Percentiles rank a stretch among this genome's conserved stretches.
These are phyloP conservation scores for Kradibia gibbosae DNA, from an alignment of 1,140 invertebrate species.

Conservation along the genomic window DNA sequence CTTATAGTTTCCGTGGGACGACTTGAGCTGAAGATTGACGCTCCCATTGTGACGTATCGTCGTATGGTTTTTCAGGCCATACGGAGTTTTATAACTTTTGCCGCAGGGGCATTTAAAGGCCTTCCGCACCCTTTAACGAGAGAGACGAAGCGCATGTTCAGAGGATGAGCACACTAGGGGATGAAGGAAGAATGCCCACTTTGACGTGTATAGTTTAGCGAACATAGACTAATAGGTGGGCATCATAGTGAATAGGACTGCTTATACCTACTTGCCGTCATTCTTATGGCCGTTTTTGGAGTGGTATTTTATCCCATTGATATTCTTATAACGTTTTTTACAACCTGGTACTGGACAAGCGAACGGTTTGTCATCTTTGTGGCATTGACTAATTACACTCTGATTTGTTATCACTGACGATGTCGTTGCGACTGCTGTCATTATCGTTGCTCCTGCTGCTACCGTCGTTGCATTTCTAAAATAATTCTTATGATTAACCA, in stretches of 20 bases:
- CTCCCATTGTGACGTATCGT: constrained; percentile 74
- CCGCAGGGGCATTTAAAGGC: constrained; percentile 86
- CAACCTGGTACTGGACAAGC: constrained; percentile 88
- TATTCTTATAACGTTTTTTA: constrained; percentile 89
- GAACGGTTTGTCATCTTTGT: constrained; percentile 82
- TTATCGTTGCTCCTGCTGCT: too few relatives aligned
- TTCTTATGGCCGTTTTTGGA: constrained; percentile 89
- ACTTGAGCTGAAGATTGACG: constrained; percentile 47
- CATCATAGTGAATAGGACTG: too few relatives aligned
- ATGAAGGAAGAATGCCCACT: too few relatives aligned
- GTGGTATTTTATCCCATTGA: constrained; percentile 92
- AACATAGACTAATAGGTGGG: too few relatives aligned
- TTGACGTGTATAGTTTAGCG: too few relatives aligned
- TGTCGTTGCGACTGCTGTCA: too few relatives aligned
- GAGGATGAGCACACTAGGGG: background rate
- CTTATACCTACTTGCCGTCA: constrained; percentile 80
- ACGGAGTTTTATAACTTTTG: constrained; percentile 85
- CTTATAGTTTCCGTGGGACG: constrained; percentile 39
- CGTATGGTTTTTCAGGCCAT: constrained; percentile 83
- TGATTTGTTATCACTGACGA: too few relatives aligned
- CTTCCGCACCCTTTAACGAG: constrained; percentile 78
- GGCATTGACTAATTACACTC: constrained; percentile 56
- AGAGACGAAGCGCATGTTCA: constrained; percentile 43
- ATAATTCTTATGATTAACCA: constrained; percentile 50
- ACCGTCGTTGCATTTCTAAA: constrained; percentile 66